Base-by-base conservation (phyloP, 2,797 vertebrate species). In the Diglossa cyanea region DNA sequence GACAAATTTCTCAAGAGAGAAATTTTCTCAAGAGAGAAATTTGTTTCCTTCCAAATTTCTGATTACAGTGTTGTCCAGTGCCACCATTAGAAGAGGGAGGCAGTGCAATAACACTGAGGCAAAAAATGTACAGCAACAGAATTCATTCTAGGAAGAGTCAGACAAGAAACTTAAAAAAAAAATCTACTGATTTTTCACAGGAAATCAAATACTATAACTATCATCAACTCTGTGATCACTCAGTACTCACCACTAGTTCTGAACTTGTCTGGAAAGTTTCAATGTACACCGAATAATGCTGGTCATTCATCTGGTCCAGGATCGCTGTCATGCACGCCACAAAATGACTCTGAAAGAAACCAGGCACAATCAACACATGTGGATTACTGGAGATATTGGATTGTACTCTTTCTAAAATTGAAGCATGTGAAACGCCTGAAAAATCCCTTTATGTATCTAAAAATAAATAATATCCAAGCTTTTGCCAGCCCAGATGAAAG, bases 321-420 rank as follows among this genome's bases (percentile, higher is more conserved):
- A 99, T 99, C 0, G 99, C 99, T 45, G 99, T 99, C 99, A 99
- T 99, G 90, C 99, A 99, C 1, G 99, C 99, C 75, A 99, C 99
- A 92, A 99, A 99, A 90, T 98, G 98, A 96, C 99, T 99, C 99
- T 99, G 91, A 16, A 96, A 97, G 60, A 91, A 97, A 42, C 58
- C 70, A 95, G 67, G 93, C 72, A 92, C 62, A 92, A 85, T 53
- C 63, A 35, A 67, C 42, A 70, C 25, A 55, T 14, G 14, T 17
- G 62, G 16, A 30, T 53, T 47, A n/a, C 20, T 95, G 71, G 35
- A 77, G 7, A 51, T 17, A 68, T 0, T 42, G 19, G 17, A 68
- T 0, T 25, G 7, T 4, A 30, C 24, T 39, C 16, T n/a, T 91
- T 71, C 30, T 31, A 5, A 61, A 79, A 15, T 0, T 26, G 55